These are phyloP conservation scores for Himalopsyche tibetana DNA, from an alignment of 2,888 invertebrate genomes.

Conservation along the genomic window DNA sequence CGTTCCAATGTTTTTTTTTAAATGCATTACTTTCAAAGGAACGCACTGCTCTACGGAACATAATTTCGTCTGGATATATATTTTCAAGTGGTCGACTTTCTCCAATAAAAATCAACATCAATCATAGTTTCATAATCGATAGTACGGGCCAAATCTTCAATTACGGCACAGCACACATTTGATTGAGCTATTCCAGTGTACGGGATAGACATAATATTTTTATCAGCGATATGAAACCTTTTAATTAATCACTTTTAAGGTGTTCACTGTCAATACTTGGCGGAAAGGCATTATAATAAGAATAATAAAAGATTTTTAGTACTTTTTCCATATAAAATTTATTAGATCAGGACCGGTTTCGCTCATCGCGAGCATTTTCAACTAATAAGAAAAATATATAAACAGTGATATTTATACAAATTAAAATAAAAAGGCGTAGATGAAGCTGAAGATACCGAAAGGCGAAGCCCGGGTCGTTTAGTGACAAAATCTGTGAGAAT, in stretches of 20 bases:
- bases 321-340: too few species aligned
- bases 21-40: neutral
- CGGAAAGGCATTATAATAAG: too few species aligned
- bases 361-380: too few species aligned
- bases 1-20: neutral
- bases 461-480: too few species aligned
- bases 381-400: too few species aligned
- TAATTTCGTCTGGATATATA: neutral
- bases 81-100: neutral
- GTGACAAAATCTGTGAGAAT: too few species aligned
- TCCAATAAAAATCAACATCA: conserved; percentile 10
- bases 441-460: too few species aligned
- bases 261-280: too few species aligned
- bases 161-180: neutral
- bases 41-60: neutral
- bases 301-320: neutral
- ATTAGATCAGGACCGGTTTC: too few species aligned
- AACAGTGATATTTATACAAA: too few species aligned
- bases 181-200: conserved; percentile 8
- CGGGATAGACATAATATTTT: neutral
- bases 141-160: neutral
- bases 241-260: too few species aligned
- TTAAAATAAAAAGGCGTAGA: too few species aligned
- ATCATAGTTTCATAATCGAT: conserved; percentile 26
- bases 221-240: neutral